A percentile compares a stretch with the other conserved stretches of the same genome.
These are phyloP conservation scores for Gallirallus australis DNA, from an alignment of 2,797 vertebrate species.

Conservation along the genomic window DNA sequence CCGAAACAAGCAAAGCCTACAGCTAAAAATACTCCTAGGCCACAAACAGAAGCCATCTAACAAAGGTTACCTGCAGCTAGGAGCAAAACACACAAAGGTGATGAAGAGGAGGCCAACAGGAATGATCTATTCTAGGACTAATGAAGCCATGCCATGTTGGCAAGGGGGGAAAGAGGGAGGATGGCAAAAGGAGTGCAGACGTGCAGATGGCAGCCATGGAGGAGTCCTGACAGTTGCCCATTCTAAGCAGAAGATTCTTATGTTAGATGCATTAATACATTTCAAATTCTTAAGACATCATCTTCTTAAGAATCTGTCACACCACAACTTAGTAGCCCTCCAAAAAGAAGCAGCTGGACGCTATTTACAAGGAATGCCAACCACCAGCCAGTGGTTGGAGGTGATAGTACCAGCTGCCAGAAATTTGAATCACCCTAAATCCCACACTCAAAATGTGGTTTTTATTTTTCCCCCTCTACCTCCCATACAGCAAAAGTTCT, in stretches of 20 bases:
- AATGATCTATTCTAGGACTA: slow-evolving; percentile 32
- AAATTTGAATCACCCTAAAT: not conserved
- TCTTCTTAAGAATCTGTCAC: slow-evolving; percentile 31
- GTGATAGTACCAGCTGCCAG: not conserved
- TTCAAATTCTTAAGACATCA: slow-evolving; percentile 28
- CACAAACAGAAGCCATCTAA: slow-evolving; percentile 66
- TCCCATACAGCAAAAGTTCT: not conserved
- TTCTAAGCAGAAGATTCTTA: slow-evolving; percentile 37
- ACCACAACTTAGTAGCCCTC: not conserved
- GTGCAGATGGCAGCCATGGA: slow-evolving; percentile 45
- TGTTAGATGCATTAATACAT: not conserved
- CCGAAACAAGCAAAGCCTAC: slow-evolving; percentile 56
- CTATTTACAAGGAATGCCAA: not conserved
- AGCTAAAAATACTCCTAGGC: slow-evolving; percentile 61
- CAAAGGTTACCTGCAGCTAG: slow-evolving; percentile 60
- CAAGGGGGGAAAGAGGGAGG: not conserved
- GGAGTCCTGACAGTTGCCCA: not conserved
- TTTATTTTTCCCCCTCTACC: not conserved
- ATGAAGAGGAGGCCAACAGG: slow-evolving; percentile 10
- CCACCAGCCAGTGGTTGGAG: not conserved
- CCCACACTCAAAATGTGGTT: not conserved
- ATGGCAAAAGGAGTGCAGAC: slow-evolving; percentile 6
- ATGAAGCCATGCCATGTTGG: not conserved
- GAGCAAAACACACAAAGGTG: slow-evolving; percentile 48
- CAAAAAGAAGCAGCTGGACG: not conserved